Evolutionary conservation across 2,797 vertebrate genomes (phyloP), one percentile per base, ranked within the genome.

Genomic region (Philypnodon macrostomus): DNA sequence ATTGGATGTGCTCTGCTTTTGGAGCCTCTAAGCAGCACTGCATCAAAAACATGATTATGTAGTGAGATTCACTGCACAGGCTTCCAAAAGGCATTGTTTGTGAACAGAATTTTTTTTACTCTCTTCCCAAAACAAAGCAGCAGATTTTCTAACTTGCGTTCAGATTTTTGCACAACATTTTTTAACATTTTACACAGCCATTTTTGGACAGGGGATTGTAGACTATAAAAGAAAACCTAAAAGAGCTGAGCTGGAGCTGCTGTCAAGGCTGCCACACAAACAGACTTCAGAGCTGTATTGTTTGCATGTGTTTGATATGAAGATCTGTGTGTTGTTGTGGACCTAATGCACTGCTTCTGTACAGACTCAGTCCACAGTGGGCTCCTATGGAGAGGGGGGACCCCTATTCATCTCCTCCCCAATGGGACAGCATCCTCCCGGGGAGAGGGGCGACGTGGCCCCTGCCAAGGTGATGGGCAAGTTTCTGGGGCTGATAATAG

Each of bases 401-500:
- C 83, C 85, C 83, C 80, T 86, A 86, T 87, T 88, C 85, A 88
- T 83, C 78, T 79, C 68, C 67, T 80, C 81, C 81, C 83, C 83
- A 88, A 88, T 86, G 77, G 81, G 78, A 83, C 79, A 81, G 80
- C 81, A 81, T 86, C 84, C 80, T 88, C 81, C 84, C 84, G 65
- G 84, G 87, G 85, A 83, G 85, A 80, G 74, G 81, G 83, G 77
- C 79, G 84, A 86, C 84, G 79, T 61, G 53, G 80, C 62, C 44
- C 55, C 74, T 85, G 87, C 85, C 85, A 85, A 88, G 78, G 78
- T 77, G 39, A 84, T 71, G 77, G 77, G 80, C 78, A 91, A 90
- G 89, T 89, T n/a, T 90, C 90, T 79, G 87, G 88, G 83, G 85
- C 79, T 86, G 84, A 90, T 89, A 90, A 93, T 90, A 88, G 90